Conservation (phyloP, 2,888 invertebrate genomes). For the Acrobasis consociella region DNA sequence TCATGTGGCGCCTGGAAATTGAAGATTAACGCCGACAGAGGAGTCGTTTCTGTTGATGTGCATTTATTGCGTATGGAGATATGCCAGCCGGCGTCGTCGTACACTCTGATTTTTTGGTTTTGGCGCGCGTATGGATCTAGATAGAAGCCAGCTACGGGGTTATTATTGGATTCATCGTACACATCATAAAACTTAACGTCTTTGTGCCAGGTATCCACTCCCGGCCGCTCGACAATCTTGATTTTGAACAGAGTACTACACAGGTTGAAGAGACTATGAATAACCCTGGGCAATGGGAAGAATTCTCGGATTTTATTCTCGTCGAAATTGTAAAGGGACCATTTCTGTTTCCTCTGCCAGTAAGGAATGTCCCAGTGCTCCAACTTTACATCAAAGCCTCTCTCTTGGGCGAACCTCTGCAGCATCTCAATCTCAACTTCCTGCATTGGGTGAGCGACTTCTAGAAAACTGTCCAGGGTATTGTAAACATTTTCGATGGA, state of each 20-base stretch:
- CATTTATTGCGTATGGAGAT: slow-evolving; percentile 90
- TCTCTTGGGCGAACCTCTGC: slow-evolving; percentile 87
- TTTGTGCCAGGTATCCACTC: slow-evolving; percentile 91
- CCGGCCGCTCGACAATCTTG: slow-evolving; percentile 85
- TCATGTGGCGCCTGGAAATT: slow-evolving; percentile 88
- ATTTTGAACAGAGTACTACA: slow-evolving; percentile 91
- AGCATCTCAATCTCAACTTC: slow-evolving; percentile 88
- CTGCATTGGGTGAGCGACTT: slow-evolving; percentile 88
- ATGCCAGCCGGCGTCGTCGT: slow-evolving; percentile 88
- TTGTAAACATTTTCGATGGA: slow-evolving; percentile 88
- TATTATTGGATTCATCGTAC: slow-evolving; percentile 85
- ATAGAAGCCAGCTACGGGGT: slow-evolving; percentile 91
- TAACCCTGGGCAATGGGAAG: slow-evolving; percentile 91
- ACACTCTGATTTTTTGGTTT: slow-evolving; percentile 84
- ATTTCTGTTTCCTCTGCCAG: slow-evolving; percentile 91
- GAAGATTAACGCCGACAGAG: slow-evolving; percentile 91
- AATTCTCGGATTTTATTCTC: slow-evolving; percentile 89
- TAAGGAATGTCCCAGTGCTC: slow-evolving; percentile 94
- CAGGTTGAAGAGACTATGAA: slow-evolving; percentile 90
- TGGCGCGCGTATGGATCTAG: slow-evolving; percentile 90
- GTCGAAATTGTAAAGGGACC: slow-evolving; percentile 85
- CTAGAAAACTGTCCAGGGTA: slow-evolving; percentile 85
- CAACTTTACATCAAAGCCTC: slow-evolving; percentile 87
- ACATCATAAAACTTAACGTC: slow-evolving; percentile 93
- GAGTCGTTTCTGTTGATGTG: slow-evolving; percentile 83